Evolutionary conservation across 2,797 vertebrate genomes (phyloP), one percentile per base, ranked within the genome.

Genomic region (Diplodus sargus): DNA sequence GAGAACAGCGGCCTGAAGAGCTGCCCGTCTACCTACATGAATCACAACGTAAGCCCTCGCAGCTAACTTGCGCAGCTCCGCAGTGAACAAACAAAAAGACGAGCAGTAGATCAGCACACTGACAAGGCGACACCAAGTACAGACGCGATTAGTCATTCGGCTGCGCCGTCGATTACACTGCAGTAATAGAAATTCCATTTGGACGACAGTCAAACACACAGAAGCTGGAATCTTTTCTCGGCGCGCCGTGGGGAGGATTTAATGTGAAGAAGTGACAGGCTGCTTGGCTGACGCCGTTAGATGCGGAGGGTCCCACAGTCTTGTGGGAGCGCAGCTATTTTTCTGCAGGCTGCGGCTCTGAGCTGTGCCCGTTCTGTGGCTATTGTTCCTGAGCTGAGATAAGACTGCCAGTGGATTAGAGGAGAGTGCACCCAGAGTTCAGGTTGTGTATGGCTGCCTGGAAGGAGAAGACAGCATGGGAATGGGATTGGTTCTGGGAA

Each of bases 371-470:
- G 75, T 77, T 92, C 90, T 92, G 91, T 78, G 76, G 73, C 90
- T 87, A 91, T 93, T 94, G 93, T 95, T 93, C 89, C 84, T 56
- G 59, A 43, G 79, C 84, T 43, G 78, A 89, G 93, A 95, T 93
- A 93, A 93, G 88, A 81, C 91, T 74, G 86, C 58, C 16, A 51
- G 64, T 79, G 92, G 92, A 94, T 94, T 94, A 93, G 86, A 92
- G 79, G 78, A 69, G 90, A 88, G 93, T 94, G 93, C 93, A 95
- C 58, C 80, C 87, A 93, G 92, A 94, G 95, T 95, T 94, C 94
- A 95, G 89, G 74, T 84, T 86, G 79, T 68, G 82, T 77, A 70
- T 45, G 52, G 74, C 30, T 83, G 74, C 28, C 69, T 69, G 83
- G 72, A 72, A 74, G 75, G 71, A 83, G 75, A 89, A 85, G 25